Conservation (phyloP, 2,888 invertebrate species). For the Pandemis cinnamomeana region DNA sequence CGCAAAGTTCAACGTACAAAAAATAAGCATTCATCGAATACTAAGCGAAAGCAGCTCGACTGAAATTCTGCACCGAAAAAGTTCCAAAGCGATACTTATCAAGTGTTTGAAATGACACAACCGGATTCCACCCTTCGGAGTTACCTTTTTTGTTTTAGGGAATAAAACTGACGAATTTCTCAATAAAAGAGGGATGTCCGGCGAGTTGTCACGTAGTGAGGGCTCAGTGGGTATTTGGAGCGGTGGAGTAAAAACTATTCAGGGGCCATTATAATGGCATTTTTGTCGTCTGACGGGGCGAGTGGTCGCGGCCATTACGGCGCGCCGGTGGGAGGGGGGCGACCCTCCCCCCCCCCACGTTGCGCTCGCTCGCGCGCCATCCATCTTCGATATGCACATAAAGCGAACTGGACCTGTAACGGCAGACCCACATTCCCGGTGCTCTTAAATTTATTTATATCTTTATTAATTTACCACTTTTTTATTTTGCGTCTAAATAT, state of each 20-base stretch:
- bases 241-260: slow-evolving; percentile 83
- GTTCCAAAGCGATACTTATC: slow-evolving; percentile 78
- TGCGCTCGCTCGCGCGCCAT: slow-evolving; percentile 71
- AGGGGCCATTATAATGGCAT: slow-evolving; percentile 84
- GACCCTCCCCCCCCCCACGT: slow-evolving; percentile 52
- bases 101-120: slow-evolving; percentile 85
- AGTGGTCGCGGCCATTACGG: slow-evolving; percentile 81
- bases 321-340: slow-evolving; percentile 53
- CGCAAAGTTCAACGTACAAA: slow-evolving; percentile 71
- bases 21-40: slow-evolving; percentile 77
- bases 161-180: slow-evolving; percentile 85
- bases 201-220: slow-evolving; percentile 79
- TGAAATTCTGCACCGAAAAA: slow-evolving; percentile 79
- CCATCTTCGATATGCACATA: slow-evolving; percentile 84
- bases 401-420: slow-evolving; percentile 81
- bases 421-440: slow-evolving; percentile 82
- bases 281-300: slow-evolving; percentile 84
- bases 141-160: slow-evolving; percentile 71
- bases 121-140: slow-evolving; percentile 77
- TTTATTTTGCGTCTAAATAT: slow-evolving; percentile 68
- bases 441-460: slow-evolving; percentile 84
- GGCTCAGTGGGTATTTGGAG: slow-evolving; percentile 79
- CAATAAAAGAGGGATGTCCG: slow-evolving; percentile 83
- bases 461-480: slow-evolving; percentile 82
- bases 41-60: slow-evolving; percentile 74